These are phyloP conservation scores for Maniola hyperantus DNA, from an alignment of 2,888 invertebrate genomes.

Conservation along the genomic window DNA sequence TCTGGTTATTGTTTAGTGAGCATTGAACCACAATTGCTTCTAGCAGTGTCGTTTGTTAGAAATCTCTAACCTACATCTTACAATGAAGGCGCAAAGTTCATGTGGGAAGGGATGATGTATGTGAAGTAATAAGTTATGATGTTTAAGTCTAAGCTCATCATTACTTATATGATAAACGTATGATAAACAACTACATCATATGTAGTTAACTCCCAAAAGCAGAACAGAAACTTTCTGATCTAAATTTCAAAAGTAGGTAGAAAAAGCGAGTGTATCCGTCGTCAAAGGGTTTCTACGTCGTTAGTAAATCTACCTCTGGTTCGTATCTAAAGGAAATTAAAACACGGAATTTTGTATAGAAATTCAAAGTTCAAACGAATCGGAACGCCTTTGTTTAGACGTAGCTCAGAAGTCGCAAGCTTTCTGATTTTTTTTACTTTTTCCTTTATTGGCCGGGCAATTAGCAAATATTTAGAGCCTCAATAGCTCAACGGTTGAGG, in stretches of 20 bases:
- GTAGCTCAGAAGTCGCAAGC: not conserved
- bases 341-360: not conserved
- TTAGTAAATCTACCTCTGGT: constrained; percentile 2
- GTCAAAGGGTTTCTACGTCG: not conserved
- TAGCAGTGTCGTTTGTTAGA: constrained; percentile 22
- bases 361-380: not conserved
- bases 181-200: not conserved
- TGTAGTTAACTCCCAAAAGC: not conserved
- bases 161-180: not conserved
- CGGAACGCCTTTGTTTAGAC: not conserved
- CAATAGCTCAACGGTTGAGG: too few species aligned
- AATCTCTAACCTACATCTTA: constrained; percentile 32
- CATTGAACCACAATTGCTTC: constrained; percentile 33
- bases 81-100: not conserved
- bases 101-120: constrained; percentile 26
- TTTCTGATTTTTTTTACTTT: not conserved
- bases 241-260: not conserved
- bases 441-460: too few species aligned
- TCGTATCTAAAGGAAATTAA: not conserved
- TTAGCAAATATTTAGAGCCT: too few species aligned
- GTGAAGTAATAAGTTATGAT: constrained; percentile 6
- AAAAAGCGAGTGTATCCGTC: not conserved
- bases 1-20: constrained; percentile 54
- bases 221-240: not conserved
- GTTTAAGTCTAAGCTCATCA: not conserved